Conservation (phyloP, 2,797 vertebrate species). For the Danio aesculapii region DNA sequence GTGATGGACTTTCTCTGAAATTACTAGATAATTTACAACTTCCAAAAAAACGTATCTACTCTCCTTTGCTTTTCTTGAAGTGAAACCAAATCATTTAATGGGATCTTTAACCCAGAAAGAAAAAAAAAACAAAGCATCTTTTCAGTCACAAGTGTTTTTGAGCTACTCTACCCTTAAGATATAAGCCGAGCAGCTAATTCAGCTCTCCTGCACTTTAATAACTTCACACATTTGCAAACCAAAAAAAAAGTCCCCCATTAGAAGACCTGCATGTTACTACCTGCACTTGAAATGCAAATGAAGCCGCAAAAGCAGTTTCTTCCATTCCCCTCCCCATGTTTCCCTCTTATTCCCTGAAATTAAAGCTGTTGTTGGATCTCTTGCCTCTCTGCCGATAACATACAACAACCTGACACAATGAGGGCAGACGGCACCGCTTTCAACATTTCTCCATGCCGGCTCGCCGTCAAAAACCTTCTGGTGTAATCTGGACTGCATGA, state of each 20-base stretch:
- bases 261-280: conserved; percentile 39
- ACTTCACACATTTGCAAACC: neutral
- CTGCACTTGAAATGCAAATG: conserved; percentile 60
- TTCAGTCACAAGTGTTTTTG: neutral
- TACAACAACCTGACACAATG: conserved; percentile 60
- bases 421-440: conserved; percentile 52
- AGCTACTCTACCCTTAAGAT: neutral
- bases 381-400: conserved; percentile 30
- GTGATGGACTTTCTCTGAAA: too few relatives aligned
- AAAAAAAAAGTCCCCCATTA: conserved; percentile 21
- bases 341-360: conserved; percentile 33
- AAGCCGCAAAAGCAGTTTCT: conserved; percentile 29
- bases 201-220: neutral
- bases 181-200: neutral
- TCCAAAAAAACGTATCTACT: too few relatives aligned
- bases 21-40: too few relatives aligned
- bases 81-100: neutral
- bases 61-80: neutral
- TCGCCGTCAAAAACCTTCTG: conserved; percentile 10
- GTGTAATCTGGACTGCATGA: conserved; percentile 24
- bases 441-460: neutral
- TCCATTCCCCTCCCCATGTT: neutral
- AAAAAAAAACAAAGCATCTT: neutral
- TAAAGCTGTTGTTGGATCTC: conserved; percentile 45
- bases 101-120: neutral